Conservation (phyloP, 2,113 vertebrate genomes). For the Prionailurus bengalensis region DNA sequence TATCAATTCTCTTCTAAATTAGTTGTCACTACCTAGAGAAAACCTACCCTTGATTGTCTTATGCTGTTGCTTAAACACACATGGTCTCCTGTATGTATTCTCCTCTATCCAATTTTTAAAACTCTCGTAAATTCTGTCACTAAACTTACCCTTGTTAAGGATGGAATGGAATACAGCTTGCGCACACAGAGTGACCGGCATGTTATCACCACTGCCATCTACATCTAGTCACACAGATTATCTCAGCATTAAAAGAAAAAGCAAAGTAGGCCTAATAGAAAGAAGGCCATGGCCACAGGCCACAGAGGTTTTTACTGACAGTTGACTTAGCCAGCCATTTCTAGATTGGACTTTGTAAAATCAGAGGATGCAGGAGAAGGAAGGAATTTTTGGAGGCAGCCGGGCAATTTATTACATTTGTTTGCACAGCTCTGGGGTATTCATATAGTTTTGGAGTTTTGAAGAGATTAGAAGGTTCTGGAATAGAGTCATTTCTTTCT, state of each 20-base stretch:
- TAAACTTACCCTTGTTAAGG: conserved; percentile 21
- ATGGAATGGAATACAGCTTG: background rate
- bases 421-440: background rate
- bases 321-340: background rate
- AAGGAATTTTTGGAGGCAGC: background rate
- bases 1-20: conserved; percentile 85
- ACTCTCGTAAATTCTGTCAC: conserved; percentile 74
- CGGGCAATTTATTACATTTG: background rate
- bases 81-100: conserved; percentile 74
- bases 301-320: background rate
- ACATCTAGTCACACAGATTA: background rate
- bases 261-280: background rate
- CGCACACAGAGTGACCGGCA: background rate
- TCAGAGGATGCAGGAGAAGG: background rate
- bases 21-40: conserved; percentile 83
- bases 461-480: background rate
- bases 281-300: background rate
- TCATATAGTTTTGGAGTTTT: background rate
- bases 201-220: background rate
- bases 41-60: conserved; percentile 82
- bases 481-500: background rate
- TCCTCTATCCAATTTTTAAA: conserved; percentile 80
- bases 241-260: conserved; percentile 1
- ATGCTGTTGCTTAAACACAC: conserved; percentile 82
- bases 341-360: background rate